Percentiles rank a stretch among this genome's conserved stretches.
phyloP scores from a whole-genome alignment of 2,888 invertebrate species.

The Coelinius sp. region DNA sequence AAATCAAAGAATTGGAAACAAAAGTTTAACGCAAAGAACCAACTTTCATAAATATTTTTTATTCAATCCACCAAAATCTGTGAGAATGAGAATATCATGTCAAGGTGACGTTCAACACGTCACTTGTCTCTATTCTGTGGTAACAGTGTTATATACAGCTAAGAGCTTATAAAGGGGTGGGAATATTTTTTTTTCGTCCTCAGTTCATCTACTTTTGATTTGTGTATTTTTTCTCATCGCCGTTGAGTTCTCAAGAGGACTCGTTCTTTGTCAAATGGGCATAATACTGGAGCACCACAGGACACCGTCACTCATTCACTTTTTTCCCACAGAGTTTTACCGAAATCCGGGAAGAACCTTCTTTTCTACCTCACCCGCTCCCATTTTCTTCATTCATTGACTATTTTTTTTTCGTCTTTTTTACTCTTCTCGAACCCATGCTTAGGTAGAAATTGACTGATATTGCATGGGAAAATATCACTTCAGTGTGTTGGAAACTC shows the following conservation, averaged over 20 bases:
- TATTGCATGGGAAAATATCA: conserved; percentile 11
- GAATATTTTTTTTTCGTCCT: conserved; percentile 30
- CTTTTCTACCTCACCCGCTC: conserved; percentile 41
- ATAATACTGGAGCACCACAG: conserved; percentile 61
- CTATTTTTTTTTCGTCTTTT: conserved; percentile 15
- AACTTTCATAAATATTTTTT: neutral
- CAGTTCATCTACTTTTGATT: conserved; percentile 34
- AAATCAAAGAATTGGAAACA: no score
- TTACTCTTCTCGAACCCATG: neutral
- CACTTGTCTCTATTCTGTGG: neutral
- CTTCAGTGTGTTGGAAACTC: neutral
- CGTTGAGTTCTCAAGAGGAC: conserved; percentile 40
- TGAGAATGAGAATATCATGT: neutral
- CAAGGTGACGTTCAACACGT: neutral
- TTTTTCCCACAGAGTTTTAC: conserved; percentile 65
- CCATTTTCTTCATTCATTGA: conserved; percentile 37
- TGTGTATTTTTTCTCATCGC: conserved; percentile 34
- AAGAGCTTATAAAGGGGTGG: conserved; percentile 13
- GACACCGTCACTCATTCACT: conserved; percentile 49
- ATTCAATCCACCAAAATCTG: neutral
- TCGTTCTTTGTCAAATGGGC: conserved; percentile 47
- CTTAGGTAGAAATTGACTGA: neutral
- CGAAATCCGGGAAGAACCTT: conserved; percentile 64
- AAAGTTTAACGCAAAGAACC: neutral
- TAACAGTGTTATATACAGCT: neutral